phyloP scores from a whole-genome alignment of 1,140 invertebrate genomes.

The Dryas iulia region DNA sequence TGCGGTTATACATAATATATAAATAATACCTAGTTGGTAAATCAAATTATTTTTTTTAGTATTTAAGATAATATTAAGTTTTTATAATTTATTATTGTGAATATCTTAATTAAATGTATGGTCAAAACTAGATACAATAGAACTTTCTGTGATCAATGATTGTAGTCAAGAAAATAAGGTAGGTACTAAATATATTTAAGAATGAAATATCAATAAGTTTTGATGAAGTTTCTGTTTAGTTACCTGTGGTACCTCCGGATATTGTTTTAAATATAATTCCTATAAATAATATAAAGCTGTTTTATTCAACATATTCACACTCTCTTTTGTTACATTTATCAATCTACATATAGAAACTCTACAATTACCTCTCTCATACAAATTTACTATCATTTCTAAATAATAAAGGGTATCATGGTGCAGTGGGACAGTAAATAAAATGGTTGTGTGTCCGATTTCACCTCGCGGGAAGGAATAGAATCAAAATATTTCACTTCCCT shows the following conservation, averaged over 20 bases:
- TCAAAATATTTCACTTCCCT: too few relatives aligned
- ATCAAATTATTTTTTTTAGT: constrained; percentile 26
- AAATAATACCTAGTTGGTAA: constrained; percentile 60
- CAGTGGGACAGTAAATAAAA: too few relatives aligned
- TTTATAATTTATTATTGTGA: constrained; percentile 24
- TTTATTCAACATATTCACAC: not conserved
- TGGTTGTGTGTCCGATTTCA: too few relatives aligned
- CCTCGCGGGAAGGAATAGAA: too few relatives aligned
- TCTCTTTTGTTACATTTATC: not conserved
- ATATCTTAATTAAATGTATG: constrained; percentile 17
- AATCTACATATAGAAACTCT: not conserved
- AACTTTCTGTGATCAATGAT: constrained; percentile 45
- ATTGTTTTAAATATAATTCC: constrained; percentile 34
- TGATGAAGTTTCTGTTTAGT: constrained; percentile 33
- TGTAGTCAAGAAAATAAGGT: constrained; percentile 37
- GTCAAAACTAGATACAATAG: constrained; percentile 42
- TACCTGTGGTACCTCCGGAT: constrained; percentile 32
- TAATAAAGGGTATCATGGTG: too few relatives aligned
- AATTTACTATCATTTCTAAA: not conserved
- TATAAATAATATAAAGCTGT: constrained; percentile 16
- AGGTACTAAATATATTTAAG: constrained; percentile 38
- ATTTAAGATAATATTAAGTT: constrained; percentile 15
- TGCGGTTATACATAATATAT: constrained; percentile 49
- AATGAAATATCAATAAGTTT: constrained; percentile 35
- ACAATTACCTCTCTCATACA: too few relatives aligned